Evolutionary conservation across 2,888 invertebrate species (phyloP).

Genomic region (Scaptomyza reducta): DNA sequence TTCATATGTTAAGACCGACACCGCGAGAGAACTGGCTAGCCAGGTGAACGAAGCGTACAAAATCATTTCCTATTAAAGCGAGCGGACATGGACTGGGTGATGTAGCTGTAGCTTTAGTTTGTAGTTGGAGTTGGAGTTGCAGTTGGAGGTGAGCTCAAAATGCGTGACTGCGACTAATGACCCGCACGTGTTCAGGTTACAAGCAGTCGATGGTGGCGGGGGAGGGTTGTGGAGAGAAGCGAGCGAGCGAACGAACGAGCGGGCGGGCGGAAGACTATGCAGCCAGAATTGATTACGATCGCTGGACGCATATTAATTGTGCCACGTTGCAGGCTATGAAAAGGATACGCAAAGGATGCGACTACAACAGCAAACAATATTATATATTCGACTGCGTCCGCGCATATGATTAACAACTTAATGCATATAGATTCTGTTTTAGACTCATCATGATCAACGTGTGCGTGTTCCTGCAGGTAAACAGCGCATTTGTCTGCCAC

Average conservation of each 20-base stretch:
- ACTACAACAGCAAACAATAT: conserved; percentile 12
- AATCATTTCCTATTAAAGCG: conserved; percentile 78
- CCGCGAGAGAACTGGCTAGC: conserved; percentile 14
- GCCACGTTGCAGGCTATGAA: conserved; percentile 59
- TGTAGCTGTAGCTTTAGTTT: conserved; percentile 27
- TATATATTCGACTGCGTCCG: conserved; percentile 62
- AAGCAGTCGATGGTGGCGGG: conserved; percentile 15
- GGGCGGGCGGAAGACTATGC: conserved; percentile 41
- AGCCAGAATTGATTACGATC: conserved; percentile 82
- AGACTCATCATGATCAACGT: conserved; percentile 37
- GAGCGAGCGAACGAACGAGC: conserved; percentile 7
- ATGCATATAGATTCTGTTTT: conserved; percentile 59
- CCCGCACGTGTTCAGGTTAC: conserved; percentile 75
- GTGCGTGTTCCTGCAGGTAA: conserved; percentile 82
- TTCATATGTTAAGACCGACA: conserved; percentile 11
- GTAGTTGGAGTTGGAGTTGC: conserved; percentile 21
- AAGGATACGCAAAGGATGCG: conserved; percentile 74
- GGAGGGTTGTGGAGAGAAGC: background rate
- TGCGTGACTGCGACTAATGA: conserved; percentile 83
- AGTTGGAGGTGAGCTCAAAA: conserved; percentile 71
- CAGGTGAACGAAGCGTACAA: conserved; percentile 76
- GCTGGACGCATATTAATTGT: conserved; percentile 80
- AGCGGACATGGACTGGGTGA: conserved; percentile 58
- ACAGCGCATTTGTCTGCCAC: conserved; percentile 81
- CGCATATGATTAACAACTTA: conserved; percentile 83